Base-by-base conservation (phyloP, 2,888 invertebrate genomes). In the Aporophyla lueneburgensis region DNA sequence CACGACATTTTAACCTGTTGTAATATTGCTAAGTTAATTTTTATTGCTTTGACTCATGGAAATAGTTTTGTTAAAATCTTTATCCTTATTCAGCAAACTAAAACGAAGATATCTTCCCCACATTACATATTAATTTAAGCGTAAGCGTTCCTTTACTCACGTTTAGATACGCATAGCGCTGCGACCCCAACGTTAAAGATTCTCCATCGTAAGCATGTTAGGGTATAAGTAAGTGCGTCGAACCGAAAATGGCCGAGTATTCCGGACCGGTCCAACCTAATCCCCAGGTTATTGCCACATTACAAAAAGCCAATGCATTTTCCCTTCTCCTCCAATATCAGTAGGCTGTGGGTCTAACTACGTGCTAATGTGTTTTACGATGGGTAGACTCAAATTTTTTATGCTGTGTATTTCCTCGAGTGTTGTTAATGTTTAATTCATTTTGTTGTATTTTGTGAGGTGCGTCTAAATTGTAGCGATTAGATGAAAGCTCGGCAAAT, bases 361-460 rank as follows among this genome's bases (percentile, higher is more conserved):
- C 96, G 96, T 96, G 96, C 93, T 95, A 95, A 96, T 95, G 94
- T 93, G 92, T 94, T 95, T 96, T 95, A 96, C 91, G 94, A 93
- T 87, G 89, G 85, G 86, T 89, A 88, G 88, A 90, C 92, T 93
- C 89, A 87, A 93, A 91, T 92, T 91, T 92, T 92, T 89, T 89
- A 87, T 88, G 63, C 79, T 86, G 86, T 86, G 86, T 90, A 90
- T 92, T 88, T 91, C 89, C 91, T 89, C 87, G 86, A 89, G 86
- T 81, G 83, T 75, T 81, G 78, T 86, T 83, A 78, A 89, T 88
- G 83, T 89, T 87, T 89, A 86, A 88, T 89, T 90, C 87, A 89
- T 90, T 84, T 82, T 83, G 67, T 75, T 49, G 66, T 71, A 53
- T 61, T 72, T 51, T 80, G 76, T 71, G 74, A 70, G 63, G 49